Base-by-base conservation (phyloP, 2,113 vertebrate species). In the Oxygymnocypris stewartii region DNA sequence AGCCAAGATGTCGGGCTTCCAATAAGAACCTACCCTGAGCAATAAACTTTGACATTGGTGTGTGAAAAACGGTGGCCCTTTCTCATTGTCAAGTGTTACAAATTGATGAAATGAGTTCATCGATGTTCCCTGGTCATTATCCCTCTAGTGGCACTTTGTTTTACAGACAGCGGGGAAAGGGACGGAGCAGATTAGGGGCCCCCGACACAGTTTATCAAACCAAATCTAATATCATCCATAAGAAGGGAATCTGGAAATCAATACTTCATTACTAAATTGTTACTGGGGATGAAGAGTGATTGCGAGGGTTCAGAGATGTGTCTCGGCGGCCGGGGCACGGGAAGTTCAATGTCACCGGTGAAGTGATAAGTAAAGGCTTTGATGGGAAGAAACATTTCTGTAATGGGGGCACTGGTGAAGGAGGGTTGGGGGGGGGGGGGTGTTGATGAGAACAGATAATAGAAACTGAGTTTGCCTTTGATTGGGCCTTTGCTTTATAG, bases 241-340 rank as follows among this genome's bases (percentile, higher is more conserved):
- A 97, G 97, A 96, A 94, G 91, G 93, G 96, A 98, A 98, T 97
- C 94, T 96, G 96, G 96, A 97, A 99, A 99, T 99, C 98, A 97
- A 99, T 99, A 99, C 97, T 99, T 99, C 98, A 98, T 99, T 98
- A 99, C 97, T 97, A 98, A 98, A 99, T 99, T 98, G 97, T 98
- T 97, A 96, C 97, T 94, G 95, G 95, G 95, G 96, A 96, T 96
- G 97, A 97, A 98, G 97, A 99, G 96, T 95, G 94, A 98, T 97
- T 95, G 96, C 93, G 79, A 93, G 95, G 94, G 95, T 94, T 94
- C 96, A 95, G 95, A 94, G 96, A 96, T 95, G 94, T 94, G 96
- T 95, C 96, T 96, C 96, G 91, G 94, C 79, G 84, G 96, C 94
- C 90, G 81, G 96, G 96, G 95, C 96, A 96, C 90, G 87, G 93